Conservation (phyloP, 2,113 vertebrate species). For the Misgurnus mizolepis region DNA sequence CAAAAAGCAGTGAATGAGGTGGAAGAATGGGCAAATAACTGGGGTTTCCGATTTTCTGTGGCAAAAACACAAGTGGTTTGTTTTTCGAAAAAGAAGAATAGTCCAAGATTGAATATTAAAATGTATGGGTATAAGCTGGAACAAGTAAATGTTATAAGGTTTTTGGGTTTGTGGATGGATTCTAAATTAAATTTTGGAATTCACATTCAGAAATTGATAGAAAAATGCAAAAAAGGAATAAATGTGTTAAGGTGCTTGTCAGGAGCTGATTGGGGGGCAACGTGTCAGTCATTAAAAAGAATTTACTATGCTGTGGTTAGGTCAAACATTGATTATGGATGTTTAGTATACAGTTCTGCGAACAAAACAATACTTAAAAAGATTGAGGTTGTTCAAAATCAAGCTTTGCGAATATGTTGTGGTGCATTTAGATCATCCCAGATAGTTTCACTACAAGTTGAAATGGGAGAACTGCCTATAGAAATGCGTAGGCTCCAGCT, state of each 20-base stretch:
- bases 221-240: neutral
- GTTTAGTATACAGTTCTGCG: neutral
- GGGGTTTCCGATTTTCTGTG: neutral
- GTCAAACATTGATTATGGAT: neutral
- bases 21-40: neutral
- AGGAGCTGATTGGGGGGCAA: too few relatives aligned
- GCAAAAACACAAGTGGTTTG: neutral
- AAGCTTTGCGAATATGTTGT: neutral
- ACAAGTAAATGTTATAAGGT: neutral
- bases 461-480: too few relatives aligned
- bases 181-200: neutral
- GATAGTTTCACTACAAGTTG: neutral
- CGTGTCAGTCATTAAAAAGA: too few relatives aligned
- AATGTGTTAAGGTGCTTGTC: neutral
- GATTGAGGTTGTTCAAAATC: neutral
- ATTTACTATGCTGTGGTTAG: neutral
- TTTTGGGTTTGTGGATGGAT: neutral
- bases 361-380: neutral
- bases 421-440: neutral
- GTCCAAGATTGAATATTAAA: neutral
- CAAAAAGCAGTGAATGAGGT: neutral
- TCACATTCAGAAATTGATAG: neutral
- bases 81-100: neutral
- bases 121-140: neutral
- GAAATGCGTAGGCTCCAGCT: too few relatives aligned